Base-by-base conservation (phyloP, 2,113 vertebrate species). In the Oxyura jamaicensis region DNA sequence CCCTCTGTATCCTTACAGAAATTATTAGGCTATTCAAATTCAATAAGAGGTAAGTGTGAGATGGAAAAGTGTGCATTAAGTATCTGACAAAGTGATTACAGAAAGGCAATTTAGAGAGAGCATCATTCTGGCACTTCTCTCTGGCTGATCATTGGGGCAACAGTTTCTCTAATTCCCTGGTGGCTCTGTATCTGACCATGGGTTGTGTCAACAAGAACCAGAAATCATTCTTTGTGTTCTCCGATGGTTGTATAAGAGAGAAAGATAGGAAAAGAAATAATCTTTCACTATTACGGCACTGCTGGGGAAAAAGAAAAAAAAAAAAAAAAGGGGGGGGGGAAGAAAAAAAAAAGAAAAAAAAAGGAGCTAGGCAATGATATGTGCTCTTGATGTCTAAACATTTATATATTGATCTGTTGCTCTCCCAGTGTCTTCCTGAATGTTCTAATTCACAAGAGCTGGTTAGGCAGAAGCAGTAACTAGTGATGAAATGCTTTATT, bases 11-110 rank as follows among this genome's bases (percentile, higher is more conserved):
- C 72, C 78, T 92, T 93, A 76, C 31, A 53, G 78, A 96, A 88
- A 60, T 91, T 74, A 92, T 90, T 96, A 94, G 89, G 36, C 74
- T 56, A 56, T 83, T 81, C 63, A 71, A 20, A 88, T 72, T 66
- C 82, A 75, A 12, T 68, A 69, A 63, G 35, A 71, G 33, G 35
- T 74, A 75, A 86, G n/a, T 26, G 42, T 71, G 85, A 95, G 35
- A 71, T 56, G 18, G 75, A 94, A 75, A 95, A 80, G 22, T 55
- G 10, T 46, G 41, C 28, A 91, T 75, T 79, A 83, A 86, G 42
- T 81, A 91, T 86, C 52, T 77, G 52, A 82, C 42, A 79, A 44
- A 85, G 56, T 55, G 71, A 83, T 78, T 86, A 89, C 97, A 95
- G 41, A 22, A 84, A 91, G 28, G 26, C 8, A 53, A 53, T 90